These are phyloP conservation scores for Hydractinia symbiolongicarpus DNA, from an alignment of 30 jellyfish, hydroid and myxozoan genomes.

Conservation along the genomic window DNA sequence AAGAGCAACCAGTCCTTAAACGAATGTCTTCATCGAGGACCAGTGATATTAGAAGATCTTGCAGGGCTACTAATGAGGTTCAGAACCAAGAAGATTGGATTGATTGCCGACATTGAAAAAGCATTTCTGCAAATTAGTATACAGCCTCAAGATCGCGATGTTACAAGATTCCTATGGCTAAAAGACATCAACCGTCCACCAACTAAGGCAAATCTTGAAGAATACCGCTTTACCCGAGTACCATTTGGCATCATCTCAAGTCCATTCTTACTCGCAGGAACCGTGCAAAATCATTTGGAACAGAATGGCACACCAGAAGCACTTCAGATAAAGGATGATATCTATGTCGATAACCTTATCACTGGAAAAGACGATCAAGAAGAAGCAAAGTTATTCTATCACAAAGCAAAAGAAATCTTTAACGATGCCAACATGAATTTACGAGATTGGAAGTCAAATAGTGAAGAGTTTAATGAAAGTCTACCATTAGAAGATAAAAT, in stretches of 20 bases:
- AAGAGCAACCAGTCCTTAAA: too few relatives aligned
- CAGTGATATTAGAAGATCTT: too few relatives aligned
- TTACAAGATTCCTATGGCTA: too few relatives aligned
- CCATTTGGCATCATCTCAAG: conserved; percentile 20
- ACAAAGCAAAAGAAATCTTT: neutral
- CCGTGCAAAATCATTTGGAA: neutral
- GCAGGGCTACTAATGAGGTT: too few relatives aligned
- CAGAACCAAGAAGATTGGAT: too few relatives aligned
- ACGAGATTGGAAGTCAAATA: conserved; percentile 24
- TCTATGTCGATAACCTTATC: conserved; percentile 46
- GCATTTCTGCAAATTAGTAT: too few relatives aligned
- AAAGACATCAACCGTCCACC: too few relatives aligned
- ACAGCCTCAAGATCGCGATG: too few relatives aligned
- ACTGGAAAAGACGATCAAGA: conserved; percentile 25
- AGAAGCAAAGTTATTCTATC: neutral
- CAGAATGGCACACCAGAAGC: neutral
- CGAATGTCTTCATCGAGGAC: too few relatives aligned
- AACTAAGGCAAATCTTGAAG: neutral
- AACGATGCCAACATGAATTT: neutral
- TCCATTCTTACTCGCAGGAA: conserved; percentile 8
- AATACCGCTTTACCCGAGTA: neutral
- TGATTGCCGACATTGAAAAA: too few relatives aligned
- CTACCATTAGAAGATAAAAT: conserved; percentile 10
- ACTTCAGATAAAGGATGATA: conserved; percentile 5
- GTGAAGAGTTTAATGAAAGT: neutral